Percentiles rank a stretch among this genome's conserved stretches.
Conservation (phyloP, 2,888 invertebrate species). For the Stomorhina lunata region DNA sequence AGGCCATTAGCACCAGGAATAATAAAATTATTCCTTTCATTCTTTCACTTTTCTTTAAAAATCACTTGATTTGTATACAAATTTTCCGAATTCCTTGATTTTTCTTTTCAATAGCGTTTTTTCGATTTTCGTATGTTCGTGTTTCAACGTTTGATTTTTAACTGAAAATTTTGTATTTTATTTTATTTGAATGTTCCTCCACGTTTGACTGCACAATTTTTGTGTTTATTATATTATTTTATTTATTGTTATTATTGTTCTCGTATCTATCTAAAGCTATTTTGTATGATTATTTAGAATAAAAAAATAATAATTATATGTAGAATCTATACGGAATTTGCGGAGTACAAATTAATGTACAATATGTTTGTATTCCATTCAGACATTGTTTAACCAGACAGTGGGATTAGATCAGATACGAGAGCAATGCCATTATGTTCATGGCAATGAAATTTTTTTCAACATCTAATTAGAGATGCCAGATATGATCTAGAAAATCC, state of each 20-base stretch:
- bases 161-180: conserved; percentile 52
- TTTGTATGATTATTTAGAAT: conserved; percentile 54
- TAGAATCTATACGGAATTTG: conserved; percentile 29
- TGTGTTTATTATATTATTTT: conserved; percentile 45
- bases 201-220: conserved; percentile 58
- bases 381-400: background rate
- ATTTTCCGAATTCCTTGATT: background rate
- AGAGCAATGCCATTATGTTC: background rate
- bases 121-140: conserved; percentile 27
- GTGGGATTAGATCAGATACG: conserved; percentile 12
- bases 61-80: background rate
- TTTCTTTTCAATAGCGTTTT: conserved; percentile 36
- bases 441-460: background rate
- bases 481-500: no score
- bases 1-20: background rate
- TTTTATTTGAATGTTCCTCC: conserved; percentile 38
- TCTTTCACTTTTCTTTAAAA: background rate
- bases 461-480: no score
- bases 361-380: background rate
- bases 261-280: conserved; percentile 24
- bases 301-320: conserved; percentile 60
- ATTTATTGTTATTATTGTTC: conserved; percentile 43
- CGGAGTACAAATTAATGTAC: conserved; percentile 12
- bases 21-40: conserved; percentile 39
- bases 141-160: conserved; percentile 60